A percentile compares a stretch with the other conserved stretches of the same genome.
phyloP scores from a whole-genome alignment of 2,113 vertebrate genomes.

The Erythrocercus mccallii region DNA sequence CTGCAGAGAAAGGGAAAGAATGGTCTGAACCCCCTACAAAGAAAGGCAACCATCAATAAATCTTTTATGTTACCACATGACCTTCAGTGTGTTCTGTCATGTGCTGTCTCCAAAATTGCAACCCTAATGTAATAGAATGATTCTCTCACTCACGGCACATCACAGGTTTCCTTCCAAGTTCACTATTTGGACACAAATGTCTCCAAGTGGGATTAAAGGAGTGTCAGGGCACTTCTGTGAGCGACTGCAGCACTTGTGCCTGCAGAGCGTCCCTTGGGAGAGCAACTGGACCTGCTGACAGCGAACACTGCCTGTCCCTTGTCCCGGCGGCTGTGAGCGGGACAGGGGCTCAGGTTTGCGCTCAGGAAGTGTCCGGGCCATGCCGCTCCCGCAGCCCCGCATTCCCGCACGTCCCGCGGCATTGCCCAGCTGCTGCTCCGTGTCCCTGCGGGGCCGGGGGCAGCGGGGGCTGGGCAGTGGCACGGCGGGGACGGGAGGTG shows the following conservation, averaged over 20 bases:
- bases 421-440: neutral
- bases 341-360: accelerated
- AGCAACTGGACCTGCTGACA: neutral
- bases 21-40: neutral
- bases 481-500: neutral
- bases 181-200: neutral
- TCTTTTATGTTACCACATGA: neutral
- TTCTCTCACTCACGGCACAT: neutral
- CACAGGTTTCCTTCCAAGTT: neutral
- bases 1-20: neutral
- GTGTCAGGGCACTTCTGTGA: neutral
- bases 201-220: neutral
- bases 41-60: neutral
- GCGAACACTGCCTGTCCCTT: neutral
- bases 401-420: neutral
- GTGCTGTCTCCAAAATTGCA: neutral
- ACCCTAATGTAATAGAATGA: neutral
- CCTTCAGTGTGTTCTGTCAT: neutral
- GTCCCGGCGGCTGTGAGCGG: neutral
- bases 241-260: neutral
- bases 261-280: neutral
- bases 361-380: neutral
- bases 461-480: neutral
- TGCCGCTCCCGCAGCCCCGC: neutral
- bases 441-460: neutral